Evolutionary conservation across 2,888 invertebrate genomes (phyloP).

Genomic region (Hydropsyche betteni): DNA sequence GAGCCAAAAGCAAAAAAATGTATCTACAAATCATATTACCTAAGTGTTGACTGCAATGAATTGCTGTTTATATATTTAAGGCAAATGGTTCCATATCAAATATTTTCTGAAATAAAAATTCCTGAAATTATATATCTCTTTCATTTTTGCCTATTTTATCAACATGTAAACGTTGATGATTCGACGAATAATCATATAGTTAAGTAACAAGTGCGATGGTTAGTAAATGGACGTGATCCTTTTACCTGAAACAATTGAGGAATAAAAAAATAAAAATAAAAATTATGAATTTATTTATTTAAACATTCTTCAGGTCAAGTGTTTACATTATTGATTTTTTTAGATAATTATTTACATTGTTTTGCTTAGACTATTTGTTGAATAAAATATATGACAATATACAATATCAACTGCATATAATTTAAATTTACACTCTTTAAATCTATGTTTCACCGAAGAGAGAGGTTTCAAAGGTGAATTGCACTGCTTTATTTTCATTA

Average conservation of each 20-base stretch:
- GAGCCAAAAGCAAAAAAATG: too few relatives aligned
- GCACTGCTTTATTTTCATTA: too few relatives aligned
- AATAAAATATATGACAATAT: slow-evolving; percentile 42
- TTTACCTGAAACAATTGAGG: not conserved
- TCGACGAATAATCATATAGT: too few relatives aligned
- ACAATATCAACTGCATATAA: slow-evolving; percentile 40
- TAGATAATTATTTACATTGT: slow-evolving; percentile 31
- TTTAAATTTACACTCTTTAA: slow-evolving; percentile 35
- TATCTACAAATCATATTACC: too few relatives aligned
- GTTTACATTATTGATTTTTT: slow-evolving; percentile 12
- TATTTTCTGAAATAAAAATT: slow-evolving; percentile 52
- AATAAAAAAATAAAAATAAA: not conserved
- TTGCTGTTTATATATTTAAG: slow-evolving; percentile 42
- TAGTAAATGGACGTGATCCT: too few relatives aligned
- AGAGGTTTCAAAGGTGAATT: too few relatives aligned
- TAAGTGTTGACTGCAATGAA: slow-evolving; percentile 49
- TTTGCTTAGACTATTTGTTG: slow-evolving; percentile 36
- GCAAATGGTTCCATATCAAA: slow-evolving; percentile 52
- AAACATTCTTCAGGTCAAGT: slow-evolving; percentile 17
- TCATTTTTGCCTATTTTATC: not conserved
- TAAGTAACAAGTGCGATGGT: too few relatives aligned
- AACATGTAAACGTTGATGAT: too few relatives aligned
- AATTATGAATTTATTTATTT: slow-evolving; percentile 35
- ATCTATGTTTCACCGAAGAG: not conserved
- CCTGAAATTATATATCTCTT: slow-evolving; percentile 24